Base-by-base conservation (phyloP, 2,888 invertebrate genomes). In the Mythimna vitellina region DNA sequence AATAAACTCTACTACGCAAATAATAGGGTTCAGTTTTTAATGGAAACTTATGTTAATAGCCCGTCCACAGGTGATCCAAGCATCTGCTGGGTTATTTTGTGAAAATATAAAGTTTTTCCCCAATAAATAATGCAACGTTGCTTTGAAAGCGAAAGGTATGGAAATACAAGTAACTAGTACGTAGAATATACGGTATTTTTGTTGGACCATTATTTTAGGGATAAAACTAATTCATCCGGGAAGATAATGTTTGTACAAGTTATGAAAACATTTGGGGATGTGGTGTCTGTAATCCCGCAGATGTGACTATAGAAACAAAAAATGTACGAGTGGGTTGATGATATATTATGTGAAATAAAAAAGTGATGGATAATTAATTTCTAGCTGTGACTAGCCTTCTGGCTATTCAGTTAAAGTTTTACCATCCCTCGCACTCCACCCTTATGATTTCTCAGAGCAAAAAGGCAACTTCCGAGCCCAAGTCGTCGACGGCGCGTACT, bases 121-220 rank as follows among this genome's bases (percentile, higher is more conserved):
- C 93, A 95, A 95, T 95, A 95, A 95, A 95, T 95, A 95, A 95
- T 95, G 94, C 94, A 95, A 91, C 91, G 88, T 61, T 85, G 80
- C 86, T 85, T 82, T 86, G 86, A 85, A 85, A 86, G 84, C 78
- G 86, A 89, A 89, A 88, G 85, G 87, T 89, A 89, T 88, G 88
- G 85, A 88, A 88, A 90, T 89, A 84, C 76, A 84, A 82, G 82
- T 81, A 70, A 78, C 74, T 74, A 79, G 68, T 78, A 86, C 78
- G 79, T 76, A 46, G 61, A 73, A 75, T 87, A 71, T 61, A 76
- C 53, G 70, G 78, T 88, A 86, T 90, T 90, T 87, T 85, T 87
- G 80, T 85, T 83, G 77, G 77, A 83, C 88, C 88, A 89, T 91
- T 90, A 91, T 88, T 86, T 82, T 84, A 80, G 76, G 83, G 86